Conservation (phyloP, 2,888 invertebrate species). For the Germaria angustata region DNA sequence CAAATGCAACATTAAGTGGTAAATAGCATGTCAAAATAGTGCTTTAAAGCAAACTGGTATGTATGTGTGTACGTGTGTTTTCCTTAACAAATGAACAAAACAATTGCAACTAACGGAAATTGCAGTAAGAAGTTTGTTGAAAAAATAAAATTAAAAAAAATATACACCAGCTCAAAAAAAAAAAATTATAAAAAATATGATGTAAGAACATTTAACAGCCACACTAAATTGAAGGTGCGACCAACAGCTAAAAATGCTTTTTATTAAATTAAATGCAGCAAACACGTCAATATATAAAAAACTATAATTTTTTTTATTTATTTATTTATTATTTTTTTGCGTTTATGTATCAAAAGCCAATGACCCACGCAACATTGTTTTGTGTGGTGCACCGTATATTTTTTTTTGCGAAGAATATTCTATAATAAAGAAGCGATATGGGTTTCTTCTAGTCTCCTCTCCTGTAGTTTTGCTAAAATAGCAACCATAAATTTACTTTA, state of each 20-base stretch:
- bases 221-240: conserved; percentile 62
- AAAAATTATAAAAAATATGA: conserved; percentile 34
- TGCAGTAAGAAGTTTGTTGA: conserved; percentile 39
- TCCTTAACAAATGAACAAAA: conserved; percentile 4
- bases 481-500: conserved; percentile 27
- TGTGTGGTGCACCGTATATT: conserved; percentile 34
- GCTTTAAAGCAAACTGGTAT: conserved; percentile 3
- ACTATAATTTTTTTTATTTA: background rate
- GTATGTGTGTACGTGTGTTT: background rate
- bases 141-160: background rate
- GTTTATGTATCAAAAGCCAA: conserved; percentile 46
- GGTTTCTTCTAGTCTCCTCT: background rate
- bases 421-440: conserved; percentile 47
- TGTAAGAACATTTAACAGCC: conserved; percentile 51
- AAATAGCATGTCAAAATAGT: conserved; percentile 63
- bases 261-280: conserved; percentile 67
- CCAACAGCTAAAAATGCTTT: conserved; percentile 62
- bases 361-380: conserved; percentile 63
- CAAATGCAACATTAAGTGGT: conserved; percentile 59
- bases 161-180: conserved; percentile 34
- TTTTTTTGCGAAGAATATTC: conserved; percentile 21
- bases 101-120: conserved; percentile 60
- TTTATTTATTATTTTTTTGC: too few relatives aligned
- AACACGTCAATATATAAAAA: conserved; percentile 45
- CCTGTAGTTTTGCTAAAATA: conserved; percentile 6